Evolutionary conservation across 2,797 vertebrate species (phyloP), one percentile per base, ranked within the genome.

Genomic region (Triplophysa bombifrons): DNA sequence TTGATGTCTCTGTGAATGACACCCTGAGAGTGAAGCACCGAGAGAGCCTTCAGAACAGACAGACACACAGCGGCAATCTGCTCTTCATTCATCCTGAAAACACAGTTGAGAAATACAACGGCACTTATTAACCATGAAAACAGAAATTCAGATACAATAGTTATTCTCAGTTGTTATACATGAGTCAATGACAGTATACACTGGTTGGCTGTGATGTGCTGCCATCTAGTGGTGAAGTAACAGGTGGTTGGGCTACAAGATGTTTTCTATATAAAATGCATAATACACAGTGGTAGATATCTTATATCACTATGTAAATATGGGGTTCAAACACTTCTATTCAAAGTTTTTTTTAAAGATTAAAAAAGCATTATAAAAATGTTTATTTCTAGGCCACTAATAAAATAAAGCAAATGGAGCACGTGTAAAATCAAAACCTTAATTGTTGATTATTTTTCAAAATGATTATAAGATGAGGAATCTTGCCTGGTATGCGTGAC

Each of bases 1-100:
- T 98, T 98, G 86, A 98, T 98, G 92, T 99, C 97, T 11, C 97
- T 90, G 89, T 98, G 97, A 90, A 99, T 98, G 80, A 99, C 97
- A 0, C 97, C 97, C 88, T 98, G 96, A 0, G 93, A 93, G 3
- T 99, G 97, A 4, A 99, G 95, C 74, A 98, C 95, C 0, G 97
- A 93, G 78, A 99, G 69, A 0, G 96, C 97, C 88, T 95, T 96
- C 61, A 99, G 92, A 55, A 99, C 97, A 0, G 96, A 95, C 84
- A 95, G 86, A 83, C 97, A 98, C 79, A 99, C 97, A 0, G 97
- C 94, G 0, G 97, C 96, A 0, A 99, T 98, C 94, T 99, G 97
- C 84, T 98, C 97, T 88, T 99, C 97, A 0, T 96, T 96, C 97
- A 98, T 98, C 91, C 96, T 98, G 82, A 4, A 80, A 50, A 53